Evolutionary conservation across 2,888 invertebrate genomes (phyloP).

Genomic region (Eristalinus sepulchralis): DNA sequence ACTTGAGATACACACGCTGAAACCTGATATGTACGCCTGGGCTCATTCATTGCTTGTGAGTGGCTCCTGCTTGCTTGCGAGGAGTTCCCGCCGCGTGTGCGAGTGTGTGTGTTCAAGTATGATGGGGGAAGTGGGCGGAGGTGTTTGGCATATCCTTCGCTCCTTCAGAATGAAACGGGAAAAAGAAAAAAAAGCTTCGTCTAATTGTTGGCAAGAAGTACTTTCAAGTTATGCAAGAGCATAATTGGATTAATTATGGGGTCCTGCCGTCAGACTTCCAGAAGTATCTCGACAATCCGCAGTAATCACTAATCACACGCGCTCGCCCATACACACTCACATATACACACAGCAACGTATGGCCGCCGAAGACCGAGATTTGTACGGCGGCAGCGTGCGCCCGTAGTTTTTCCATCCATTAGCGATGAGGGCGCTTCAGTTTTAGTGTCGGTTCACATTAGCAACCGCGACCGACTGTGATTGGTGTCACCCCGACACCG

Average conservation of each 20-base stretch:
- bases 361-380: too few species aligned
- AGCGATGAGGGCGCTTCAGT: conserved; percentile 43
- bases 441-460: conserved; percentile 59
- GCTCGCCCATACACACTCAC: conserved; percentile 4
- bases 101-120: not conserved
- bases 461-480: conserved; percentile 41
- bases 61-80: not conserved
- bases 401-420: conserved; percentile 46
- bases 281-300: conserved; percentile 18
- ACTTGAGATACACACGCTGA: conserved; percentile 49
- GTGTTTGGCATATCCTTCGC: conserved; percentile 22
- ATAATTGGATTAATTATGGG: conserved; percentile 68
- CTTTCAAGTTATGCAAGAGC: conserved; percentile 53
- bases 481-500: conserved; percentile 36
- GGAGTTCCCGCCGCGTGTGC: not conserved
- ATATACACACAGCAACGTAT: not conserved
- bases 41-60: not conserved
- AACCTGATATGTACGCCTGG: conserved; percentile 44
- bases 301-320: not conserved
- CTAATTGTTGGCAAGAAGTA: conserved; percentile 63
- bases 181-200: conserved; percentile 44
- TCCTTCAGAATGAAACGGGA: not conserved
- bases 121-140: not conserved
- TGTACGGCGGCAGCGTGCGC: not conserved
- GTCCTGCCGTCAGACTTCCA: conserved; percentile 40